Base-by-base conservation (phyloP, 2,797 vertebrate species). In the Hoplostethus atlanticus region DNA sequence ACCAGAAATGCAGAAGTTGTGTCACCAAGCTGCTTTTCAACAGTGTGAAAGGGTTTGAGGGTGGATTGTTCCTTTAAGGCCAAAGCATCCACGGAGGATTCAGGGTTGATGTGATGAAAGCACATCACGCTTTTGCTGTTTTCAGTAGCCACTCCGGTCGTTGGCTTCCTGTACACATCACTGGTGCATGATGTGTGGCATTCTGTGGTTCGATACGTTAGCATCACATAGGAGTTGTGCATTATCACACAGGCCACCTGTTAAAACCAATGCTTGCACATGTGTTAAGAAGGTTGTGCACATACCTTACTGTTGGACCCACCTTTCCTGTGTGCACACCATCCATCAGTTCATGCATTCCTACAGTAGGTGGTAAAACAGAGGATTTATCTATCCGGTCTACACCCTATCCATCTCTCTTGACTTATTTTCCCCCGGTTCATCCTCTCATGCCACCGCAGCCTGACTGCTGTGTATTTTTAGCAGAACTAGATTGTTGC, bases 401-500 rank as follows among this genome's bases (percentile, higher is more conserved):
- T 31, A 30, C 31, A 5, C 69, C 52, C 7, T 59, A 64, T 38
- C 46, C 57, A n/a, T 73, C 50, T 59, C 17, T 55, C 30, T 58
- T 11, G 8, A 58, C 31, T 73, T 40, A 6, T 73, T 66, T 64
- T 51, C 42, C 66, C 71, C 67, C 69, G 13, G 31, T 71, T 84
- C 69, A 61, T 69, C 74, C 9, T 21, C 50, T 77, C 79, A 68
- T 57, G 4, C 69, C 80, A 77, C 68, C 1, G 13, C 68, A 63
- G 69, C 71, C 58, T 68, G 59, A 62, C 59, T 48, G 44, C 34
- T 5, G 6, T 42, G 70, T 87, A 88, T 89, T 89, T 91, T 77
- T 89, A 88, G 91, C 76, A 85, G 83, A 86, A 74, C 71, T 79
- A 83, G 84, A 86, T 84, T 76, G 83, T 84, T 80, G 68, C 79